Evolutionary conservation across 2,797 vertebrate genomes (phyloP).

Genomic region (Cryptoblepharus egeriae): DNA sequence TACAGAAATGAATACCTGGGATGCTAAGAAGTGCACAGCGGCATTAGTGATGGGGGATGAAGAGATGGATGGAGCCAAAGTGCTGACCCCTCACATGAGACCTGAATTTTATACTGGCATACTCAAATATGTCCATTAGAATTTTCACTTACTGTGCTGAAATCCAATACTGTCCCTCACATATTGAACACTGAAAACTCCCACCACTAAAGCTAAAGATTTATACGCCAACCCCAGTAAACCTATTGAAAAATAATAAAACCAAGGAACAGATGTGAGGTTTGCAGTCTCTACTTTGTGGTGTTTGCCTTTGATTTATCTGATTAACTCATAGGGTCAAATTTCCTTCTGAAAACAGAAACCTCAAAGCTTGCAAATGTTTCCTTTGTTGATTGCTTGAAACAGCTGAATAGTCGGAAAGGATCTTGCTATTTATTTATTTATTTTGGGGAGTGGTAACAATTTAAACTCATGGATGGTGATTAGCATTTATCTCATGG

Average conservation of each 20-base stretch:
- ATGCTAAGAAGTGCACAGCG: neutral
- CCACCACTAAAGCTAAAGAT: neutral
- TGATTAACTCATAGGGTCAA: conserved; percentile 28
- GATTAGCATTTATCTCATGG: conserved; percentile 36
- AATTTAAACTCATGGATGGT: conserved; percentile 46
- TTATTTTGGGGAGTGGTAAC: conserved; percentile 14
- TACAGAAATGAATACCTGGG: neutral
- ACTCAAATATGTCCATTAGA: neutral
- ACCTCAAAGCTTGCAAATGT: conserved; percentile 27
- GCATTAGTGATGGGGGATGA: neutral
- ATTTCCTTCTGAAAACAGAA: conserved; percentile 41
- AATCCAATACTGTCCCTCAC: neutral
- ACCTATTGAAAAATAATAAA: conserved; percentile 5
- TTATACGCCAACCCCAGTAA: conserved; percentile 23
- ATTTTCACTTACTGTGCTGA: conserved; percentile 1
- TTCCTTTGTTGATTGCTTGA: conserved; percentile 43
- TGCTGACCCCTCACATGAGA: neutral
- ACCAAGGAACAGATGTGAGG: conserved; percentile 8
- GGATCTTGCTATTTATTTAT: conserved; percentile 44
- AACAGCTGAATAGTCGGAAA: conserved; percentile 39
- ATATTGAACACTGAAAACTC: neutral
- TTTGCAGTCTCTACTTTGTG: conserved; percentile 19
- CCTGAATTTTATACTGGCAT: neutral
- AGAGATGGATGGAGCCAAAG: neutral
- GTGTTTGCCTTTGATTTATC: conserved; percentile 35